Percentiles rank a stretch among this genome's conserved stretches.
These are phyloP conservation scores for Euproctis similis DNA, from an alignment of 2,888 invertebrate species.

Conservation along the genomic window DNA sequence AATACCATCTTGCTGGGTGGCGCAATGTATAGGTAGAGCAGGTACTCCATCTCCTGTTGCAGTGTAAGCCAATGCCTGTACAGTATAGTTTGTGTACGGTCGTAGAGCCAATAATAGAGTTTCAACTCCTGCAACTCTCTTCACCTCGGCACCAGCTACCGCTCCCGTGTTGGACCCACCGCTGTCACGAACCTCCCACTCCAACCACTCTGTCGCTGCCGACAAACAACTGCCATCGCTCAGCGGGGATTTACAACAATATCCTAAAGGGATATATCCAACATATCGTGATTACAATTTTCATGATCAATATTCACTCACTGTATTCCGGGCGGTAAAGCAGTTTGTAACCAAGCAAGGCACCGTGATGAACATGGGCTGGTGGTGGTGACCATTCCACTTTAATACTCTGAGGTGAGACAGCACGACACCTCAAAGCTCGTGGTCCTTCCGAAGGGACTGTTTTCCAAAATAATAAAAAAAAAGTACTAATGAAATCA, in stretches of 20 bases:
- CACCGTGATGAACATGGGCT: slow-evolving; percentile 82
- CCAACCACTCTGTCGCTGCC: slow-evolving; percentile 70
- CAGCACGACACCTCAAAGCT: slow-evolving; percentile 82
- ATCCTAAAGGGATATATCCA: no score
- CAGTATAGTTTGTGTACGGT: slow-evolving; percentile 91
- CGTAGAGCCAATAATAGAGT: slow-evolving; percentile 86
- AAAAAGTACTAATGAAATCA: no score
- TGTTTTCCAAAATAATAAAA: no score
- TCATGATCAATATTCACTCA: slow-evolving; percentile 38
- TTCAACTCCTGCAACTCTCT: slow-evolving; percentile 85
- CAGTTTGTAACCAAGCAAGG: slow-evolving; percentile 89
- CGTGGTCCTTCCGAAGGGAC: slow-evolving; percentile 87
- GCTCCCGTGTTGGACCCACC: slow-evolving; percentile 29
- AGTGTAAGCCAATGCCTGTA: slow-evolving; percentile 89
- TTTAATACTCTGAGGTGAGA: slow-evolving; percentile 87
- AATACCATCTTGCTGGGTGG: slow-evolving; percentile 89
- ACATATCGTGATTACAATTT: no score
- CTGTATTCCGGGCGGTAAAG: slow-evolving; percentile 81
- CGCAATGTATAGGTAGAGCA: slow-evolving; percentile 85
- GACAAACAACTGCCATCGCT: slow-evolving; percentile 72
- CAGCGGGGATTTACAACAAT: slow-evolving; percentile 48
- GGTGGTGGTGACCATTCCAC: slow-evolving; percentile 86
- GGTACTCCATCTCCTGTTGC: slow-evolving; percentile 89
- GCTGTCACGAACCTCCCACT: slow-evolving; percentile 62
- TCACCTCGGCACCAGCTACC: slow-evolving; percentile 83